Percentiles rank a stretch among this genome's conserved stretches.
Conservation (phyloP, 2,113 vertebrate species). For the Hemiscyllium ocellatum region DNA sequence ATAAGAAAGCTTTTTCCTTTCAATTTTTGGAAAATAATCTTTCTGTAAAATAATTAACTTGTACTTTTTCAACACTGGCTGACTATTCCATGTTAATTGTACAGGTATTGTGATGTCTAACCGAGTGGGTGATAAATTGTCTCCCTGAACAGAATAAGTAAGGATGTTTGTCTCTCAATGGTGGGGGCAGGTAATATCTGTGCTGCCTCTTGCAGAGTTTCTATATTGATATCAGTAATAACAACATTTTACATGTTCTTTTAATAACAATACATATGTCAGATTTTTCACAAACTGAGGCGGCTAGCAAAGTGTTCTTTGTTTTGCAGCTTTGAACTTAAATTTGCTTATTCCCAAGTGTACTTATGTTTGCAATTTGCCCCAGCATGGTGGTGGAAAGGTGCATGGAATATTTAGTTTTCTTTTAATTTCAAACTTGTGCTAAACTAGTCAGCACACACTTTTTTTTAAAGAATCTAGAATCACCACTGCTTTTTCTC, state of each 20-base stretch:
- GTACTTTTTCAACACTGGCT: background rate
- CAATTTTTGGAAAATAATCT: slow-evolving; percentile 13
- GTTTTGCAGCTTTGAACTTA: slow-evolving; percentile 12
- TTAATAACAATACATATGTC: background rate
- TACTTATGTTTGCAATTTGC: slow-evolving; percentile 15
- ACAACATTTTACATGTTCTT: background rate
- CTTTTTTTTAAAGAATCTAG: background rate
- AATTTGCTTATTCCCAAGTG: slow-evolving; percentile 28
- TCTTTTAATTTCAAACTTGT: background rate
- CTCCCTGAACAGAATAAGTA: background rate
- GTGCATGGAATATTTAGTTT: slow-evolving; percentile 30
- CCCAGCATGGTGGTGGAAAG: background rate
- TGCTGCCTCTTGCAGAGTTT: background rate
- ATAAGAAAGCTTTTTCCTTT: background rate
- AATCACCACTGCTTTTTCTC: background rate
- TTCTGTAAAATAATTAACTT: background rate
- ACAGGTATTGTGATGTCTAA: background rate
- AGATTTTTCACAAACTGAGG: slow-evolving; percentile 2
- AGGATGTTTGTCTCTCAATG: background rate
- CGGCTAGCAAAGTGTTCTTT: background rate
- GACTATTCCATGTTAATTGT: background rate
- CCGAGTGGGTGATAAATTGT: background rate
- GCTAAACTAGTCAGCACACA: slow-evolving; percentile 11
- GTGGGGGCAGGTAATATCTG: background rate
- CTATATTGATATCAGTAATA: background rate